A percentile compares a stretch with the other conserved stretches of the same genome.
These are phyloP conservation scores for Trochalopteron elliotii DNA, from an alignment of 2,113 vertebrate species.

Conservation along the genomic window DNA sequence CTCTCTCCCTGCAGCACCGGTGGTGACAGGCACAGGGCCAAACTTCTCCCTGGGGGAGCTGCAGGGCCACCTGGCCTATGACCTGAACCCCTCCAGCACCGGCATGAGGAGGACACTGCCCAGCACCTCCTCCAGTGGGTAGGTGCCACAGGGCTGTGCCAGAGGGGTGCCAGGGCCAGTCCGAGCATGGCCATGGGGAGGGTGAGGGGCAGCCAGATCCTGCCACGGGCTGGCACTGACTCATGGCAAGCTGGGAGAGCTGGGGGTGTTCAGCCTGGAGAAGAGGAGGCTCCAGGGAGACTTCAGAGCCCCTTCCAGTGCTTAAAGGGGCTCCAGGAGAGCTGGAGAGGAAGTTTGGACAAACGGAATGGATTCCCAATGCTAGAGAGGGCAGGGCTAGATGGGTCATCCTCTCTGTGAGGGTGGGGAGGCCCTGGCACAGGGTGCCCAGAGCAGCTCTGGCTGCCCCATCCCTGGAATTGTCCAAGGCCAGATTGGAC, in stretches of 20 bases:
- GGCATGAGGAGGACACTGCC: slow-evolving; percentile 91
- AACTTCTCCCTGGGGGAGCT: slow-evolving; percentile 97
- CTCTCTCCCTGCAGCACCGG: slow-evolving; percentile 78
- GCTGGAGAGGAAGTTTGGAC: not conserved
- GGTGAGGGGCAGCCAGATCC: not conserved
- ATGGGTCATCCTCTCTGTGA: not conserved
- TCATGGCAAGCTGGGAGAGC: not conserved
- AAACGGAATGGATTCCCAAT: not conserved
- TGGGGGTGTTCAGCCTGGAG: not conserved
- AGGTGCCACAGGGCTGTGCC: not conserved
- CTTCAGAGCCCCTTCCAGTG: fast-evolving
- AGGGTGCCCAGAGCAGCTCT: not conserved
- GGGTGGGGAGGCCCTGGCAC: not conserved
- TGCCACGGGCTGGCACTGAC: not conserved
- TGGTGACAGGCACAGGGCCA: slow-evolving; percentile 91
- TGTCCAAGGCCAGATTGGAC: fast-evolving
- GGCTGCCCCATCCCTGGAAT: not conserved
- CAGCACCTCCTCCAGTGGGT: slow-evolving; percentile 96
- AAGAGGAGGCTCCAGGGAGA: not conserved
- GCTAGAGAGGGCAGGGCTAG: not conserved
- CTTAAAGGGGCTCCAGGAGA: not conserved
- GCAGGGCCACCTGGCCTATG: slow-evolving; percentile 95
- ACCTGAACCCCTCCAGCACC: slow-evolving; percentile 91
- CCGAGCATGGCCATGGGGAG: fast-evolving
- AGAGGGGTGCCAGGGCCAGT: fast-evolving